Conservation (phyloP, 2,113 vertebrate genomes). For the Naja naja region DNA sequence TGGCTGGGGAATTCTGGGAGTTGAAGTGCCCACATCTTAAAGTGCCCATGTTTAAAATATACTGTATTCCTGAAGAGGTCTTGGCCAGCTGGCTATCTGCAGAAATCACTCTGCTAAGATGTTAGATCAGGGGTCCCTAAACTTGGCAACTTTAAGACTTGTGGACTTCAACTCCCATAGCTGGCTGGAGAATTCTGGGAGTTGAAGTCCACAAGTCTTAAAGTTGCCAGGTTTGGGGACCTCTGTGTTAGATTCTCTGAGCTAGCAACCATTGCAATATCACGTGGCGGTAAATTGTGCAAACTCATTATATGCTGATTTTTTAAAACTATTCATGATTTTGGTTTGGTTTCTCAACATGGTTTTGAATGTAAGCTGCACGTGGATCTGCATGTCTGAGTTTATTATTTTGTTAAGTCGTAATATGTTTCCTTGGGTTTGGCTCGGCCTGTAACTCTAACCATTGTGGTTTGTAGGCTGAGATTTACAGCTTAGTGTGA, state of each 20-base stretch:
- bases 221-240: too few relatives aligned
- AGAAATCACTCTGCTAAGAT: background rate
- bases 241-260: background rate
- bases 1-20: background rate
- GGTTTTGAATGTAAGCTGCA: background rate
- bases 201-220: too few relatives aligned
- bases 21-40: background rate
- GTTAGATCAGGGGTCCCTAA: too few relatives aligned
- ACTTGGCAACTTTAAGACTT: too few relatives aligned
- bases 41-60: background rate
- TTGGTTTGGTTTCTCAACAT: background rate
- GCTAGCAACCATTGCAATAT: background rate
- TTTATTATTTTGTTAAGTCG: background rate
- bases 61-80: background rate
- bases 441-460: background rate
- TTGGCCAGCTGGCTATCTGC: too few relatives aligned
- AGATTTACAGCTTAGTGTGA: background rate
- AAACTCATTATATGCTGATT: background rate
- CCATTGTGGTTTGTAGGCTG: background rate
- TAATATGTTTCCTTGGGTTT: background rate
- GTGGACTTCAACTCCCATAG: too few relatives aligned
- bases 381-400: background rate
- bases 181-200: too few relatives aligned
- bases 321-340: background rate
- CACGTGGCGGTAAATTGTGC: background rate